Percentiles rank a stretch among this genome's conserved stretches.
phyloP scores from a whole-genome alignment of 2,113 vertebrate species.

The Chascanopsetta lugubris region DNA sequence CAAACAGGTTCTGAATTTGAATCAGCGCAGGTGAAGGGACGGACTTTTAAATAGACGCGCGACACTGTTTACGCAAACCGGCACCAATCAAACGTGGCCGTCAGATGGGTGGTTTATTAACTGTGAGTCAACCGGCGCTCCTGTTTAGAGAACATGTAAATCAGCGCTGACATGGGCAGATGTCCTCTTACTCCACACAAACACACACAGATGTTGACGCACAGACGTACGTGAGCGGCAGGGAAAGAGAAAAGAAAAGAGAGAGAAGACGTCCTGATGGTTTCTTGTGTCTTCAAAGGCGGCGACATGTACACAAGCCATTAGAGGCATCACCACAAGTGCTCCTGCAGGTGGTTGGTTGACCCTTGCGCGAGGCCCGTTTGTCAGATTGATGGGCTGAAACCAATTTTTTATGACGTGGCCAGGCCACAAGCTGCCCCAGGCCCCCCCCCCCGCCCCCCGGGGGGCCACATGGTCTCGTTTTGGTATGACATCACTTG shows the following conservation, averaged over 20 bases:
- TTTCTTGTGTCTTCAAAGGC: slow-evolving; percentile 32
- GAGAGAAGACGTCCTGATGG: neutral
- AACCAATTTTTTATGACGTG: slow-evolving; percentile 62
- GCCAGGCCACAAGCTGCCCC: slow-evolving; percentile 42
- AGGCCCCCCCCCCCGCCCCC: slow-evolving; percentile 25
- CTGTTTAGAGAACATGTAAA: slow-evolving; percentile 53
- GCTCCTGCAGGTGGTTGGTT: slow-evolving; percentile 72
- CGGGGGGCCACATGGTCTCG: slow-evolving; percentile 41
- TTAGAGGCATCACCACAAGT: slow-evolving; percentile 51
- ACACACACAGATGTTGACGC: slow-evolving; percentile 45
- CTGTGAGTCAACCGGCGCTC: slow-evolving; percentile 19
- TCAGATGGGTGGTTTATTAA: slow-evolving; percentile 51
- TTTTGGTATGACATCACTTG: slow-evolving; percentile 60
- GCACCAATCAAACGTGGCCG: slow-evolving; percentile 27
- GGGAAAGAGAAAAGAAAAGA: neutral
- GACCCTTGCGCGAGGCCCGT: slow-evolving; percentile 23
- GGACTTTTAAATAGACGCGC: slow-evolving; percentile 45
- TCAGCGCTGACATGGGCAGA: slow-evolving; percentile 58
- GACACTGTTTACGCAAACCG: slow-evolving; percentile 32
- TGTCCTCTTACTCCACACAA: slow-evolving; percentile 45
- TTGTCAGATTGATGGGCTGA: slow-evolving; percentile 39
- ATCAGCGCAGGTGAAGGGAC: slow-evolving; percentile 23
- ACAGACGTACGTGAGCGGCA: neutral
- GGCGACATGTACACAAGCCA: slow-evolving; percentile 19
- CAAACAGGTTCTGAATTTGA: slow-evolving; percentile 42